Percentiles rank a stretch among this genome's conserved stretches.
phyloP scores from a whole-genome alignment of 2,113 vertebrate species.

The Cairina moschata region DNA sequence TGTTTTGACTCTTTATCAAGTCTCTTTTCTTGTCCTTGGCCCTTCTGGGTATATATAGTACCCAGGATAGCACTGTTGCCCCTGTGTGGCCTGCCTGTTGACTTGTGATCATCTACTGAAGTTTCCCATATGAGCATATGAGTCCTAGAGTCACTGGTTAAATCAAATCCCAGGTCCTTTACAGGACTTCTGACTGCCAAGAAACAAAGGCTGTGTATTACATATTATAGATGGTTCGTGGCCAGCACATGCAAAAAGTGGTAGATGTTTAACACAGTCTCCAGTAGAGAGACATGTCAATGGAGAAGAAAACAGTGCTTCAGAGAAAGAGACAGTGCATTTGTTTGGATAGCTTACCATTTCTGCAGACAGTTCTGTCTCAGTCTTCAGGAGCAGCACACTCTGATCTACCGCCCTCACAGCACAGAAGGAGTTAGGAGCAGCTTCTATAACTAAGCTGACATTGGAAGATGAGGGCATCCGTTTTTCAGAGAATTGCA shows the following conservation, averaged over 20 bases:
- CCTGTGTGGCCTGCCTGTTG: neutral
- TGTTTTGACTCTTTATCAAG: neutral
- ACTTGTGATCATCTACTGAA: neutral
- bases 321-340: neutral
- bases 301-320: neutral
- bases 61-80: neutral
- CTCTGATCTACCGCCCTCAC: constrained; percentile 86
- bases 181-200: neutral
- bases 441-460: constrained; percentile 75
- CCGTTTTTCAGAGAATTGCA: constrained; percentile 78
- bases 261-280: neutral
- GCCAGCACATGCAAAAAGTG: neutral
- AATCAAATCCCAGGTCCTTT: neutral
- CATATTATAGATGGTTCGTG: neutral
- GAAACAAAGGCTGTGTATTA: neutral
- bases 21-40: neutral
- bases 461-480: constrained; percentile 72
- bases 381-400: constrained; percentile 74
- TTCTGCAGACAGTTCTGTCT: constrained; percentile 64
- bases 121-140: neutral
- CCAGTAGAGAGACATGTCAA: neutral
- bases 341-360: neutral
- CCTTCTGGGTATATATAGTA: neutral
- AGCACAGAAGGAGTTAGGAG: constrained; percentile 84
- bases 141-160: neutral